A percentile compares a stretch with the other conserved stretches of the same genome.
Conservation (phyloP, 2,797 vertebrate genomes). For the Todus mexicanus region DNA sequence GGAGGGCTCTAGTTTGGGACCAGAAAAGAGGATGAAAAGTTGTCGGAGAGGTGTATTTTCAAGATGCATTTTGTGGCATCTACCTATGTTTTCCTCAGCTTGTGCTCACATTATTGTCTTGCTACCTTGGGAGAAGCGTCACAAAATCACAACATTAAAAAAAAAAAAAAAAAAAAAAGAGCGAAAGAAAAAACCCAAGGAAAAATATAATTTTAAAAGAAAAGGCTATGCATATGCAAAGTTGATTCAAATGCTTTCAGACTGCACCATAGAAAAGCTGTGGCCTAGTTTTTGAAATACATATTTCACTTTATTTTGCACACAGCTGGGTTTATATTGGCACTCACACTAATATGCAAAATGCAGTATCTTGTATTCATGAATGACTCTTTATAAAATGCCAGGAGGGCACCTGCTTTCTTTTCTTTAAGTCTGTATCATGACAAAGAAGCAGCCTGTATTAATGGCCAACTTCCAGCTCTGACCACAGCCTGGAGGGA, state of each 20-base stretch:
- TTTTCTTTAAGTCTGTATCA: slow-evolving; percentile 84
- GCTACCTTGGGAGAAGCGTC: slow-evolving; percentile 38
- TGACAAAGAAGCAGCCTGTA: slow-evolving; percentile 85
- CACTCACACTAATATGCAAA: slow-evolving; percentile 75
- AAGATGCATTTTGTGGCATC: not conserved
- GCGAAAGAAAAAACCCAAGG: not conserved
- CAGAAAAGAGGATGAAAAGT: not conserved
- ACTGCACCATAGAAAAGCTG: slow-evolving; percentile 70
- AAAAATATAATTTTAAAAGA: slow-evolving; percentile 50
- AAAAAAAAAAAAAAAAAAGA: not conserved
- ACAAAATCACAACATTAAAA: not conserved
- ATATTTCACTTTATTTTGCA: slow-evolving; percentile 76
- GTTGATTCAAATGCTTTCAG: slow-evolving; percentile 64
- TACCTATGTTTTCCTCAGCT: not conserved
- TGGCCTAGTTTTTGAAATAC: slow-evolving; percentile 71
- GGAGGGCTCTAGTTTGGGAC: not conserved
- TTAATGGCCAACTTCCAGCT: slow-evolving; percentile 81
- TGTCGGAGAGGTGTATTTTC: not conserved
- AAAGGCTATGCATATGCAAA: slow-evolving; percentile 68
- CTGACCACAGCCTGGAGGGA: slow-evolving; percentile 79
- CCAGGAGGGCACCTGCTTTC: slow-evolving; percentile 85
- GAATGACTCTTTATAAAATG: slow-evolving; percentile 85
- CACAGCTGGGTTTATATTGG: slow-evolving; percentile 80
- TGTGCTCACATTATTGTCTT: not conserved
- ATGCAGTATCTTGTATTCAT: slow-evolving; percentile 82